A percentile compares a stretch with the other conserved stretches of the same genome.
These are phyloP conservation scores for Nesometra sesokonis DNA, from an alignment of 35 echinoderm and acorn worm species.

Conservation along the genomic window DNA sequence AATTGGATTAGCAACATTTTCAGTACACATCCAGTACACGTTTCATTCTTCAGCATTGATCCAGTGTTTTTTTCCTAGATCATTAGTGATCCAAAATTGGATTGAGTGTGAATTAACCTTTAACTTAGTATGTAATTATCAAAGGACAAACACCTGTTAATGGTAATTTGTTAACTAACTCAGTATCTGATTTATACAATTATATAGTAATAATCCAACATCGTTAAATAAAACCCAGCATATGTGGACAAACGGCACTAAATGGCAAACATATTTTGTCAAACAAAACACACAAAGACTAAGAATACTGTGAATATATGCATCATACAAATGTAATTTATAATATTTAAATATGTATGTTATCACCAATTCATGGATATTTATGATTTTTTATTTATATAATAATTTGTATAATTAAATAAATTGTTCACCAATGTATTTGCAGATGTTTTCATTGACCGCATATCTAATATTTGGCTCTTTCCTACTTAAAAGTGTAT, in stretches of 20 bases:
- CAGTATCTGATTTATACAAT: not conserved
- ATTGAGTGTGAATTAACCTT: too few species aligned
- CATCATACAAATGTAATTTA: not conserved
- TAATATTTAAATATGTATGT: not conserved
- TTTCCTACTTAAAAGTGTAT: not conserved
- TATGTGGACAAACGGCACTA: not conserved
- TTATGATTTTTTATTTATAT: not conserved
- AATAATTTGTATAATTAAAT: not conserved
- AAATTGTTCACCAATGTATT: not conserved
- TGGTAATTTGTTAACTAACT: not conserved
- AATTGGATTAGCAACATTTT: too few species aligned
- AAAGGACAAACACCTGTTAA: not conserved
- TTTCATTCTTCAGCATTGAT: too few species aligned
- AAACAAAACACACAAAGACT: not conserved
- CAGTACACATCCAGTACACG: too few species aligned
- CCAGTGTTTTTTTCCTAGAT: too few species aligned
- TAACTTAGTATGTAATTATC: not conserved
- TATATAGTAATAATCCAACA: not conserved
- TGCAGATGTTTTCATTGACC: too few species aligned
- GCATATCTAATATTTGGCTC: not conserved
- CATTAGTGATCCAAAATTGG: too few species aligned
- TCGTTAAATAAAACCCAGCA: not conserved
- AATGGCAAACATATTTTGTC: not conserved
- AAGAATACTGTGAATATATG: not conserved
- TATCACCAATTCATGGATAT: not conserved